phyloP scores from a whole-genome alignment of 2,113 vertebrate species.

The Mobula birostris region DNA sequence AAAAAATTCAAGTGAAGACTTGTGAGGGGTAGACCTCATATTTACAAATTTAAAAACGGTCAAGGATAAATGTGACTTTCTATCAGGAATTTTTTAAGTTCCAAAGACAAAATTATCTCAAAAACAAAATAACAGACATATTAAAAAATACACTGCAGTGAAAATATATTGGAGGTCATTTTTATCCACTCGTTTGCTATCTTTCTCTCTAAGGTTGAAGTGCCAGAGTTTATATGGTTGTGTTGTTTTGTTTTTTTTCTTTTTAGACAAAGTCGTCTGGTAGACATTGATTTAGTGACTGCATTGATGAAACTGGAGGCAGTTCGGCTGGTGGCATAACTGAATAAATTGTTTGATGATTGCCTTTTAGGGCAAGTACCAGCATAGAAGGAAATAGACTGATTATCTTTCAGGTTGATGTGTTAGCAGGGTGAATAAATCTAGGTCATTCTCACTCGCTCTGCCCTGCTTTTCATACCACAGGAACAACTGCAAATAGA shows the following conservation, averaged over 20 bases:
- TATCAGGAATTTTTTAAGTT: background rate
- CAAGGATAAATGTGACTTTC: background rate
- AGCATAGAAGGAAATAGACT: background rate
- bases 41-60: background rate
- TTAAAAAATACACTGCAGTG: background rate
- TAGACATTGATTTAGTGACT: background rate
- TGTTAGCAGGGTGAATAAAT: background rate
- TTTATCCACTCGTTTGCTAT: background rate
- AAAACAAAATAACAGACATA: no score
- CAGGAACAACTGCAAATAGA: background rate
- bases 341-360: background rate
- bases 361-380: background rate
- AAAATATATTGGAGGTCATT: background rate
- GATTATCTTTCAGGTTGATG: conserved; percentile 4
- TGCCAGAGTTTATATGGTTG: background rate
- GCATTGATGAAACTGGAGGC: background rate
- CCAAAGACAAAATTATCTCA: background rate
- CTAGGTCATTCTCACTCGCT: conserved; percentile 19
- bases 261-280: background rate
- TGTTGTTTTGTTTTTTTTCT: background rate
- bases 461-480: background rate
- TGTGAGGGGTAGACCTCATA: background rate
- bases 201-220: background rate
- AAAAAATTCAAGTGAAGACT: background rate
- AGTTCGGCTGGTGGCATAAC: background rate